Percentiles rank a stretch among this genome's conserved stretches.
phyloP scores from a whole-genome alignment of 2,113 vertebrate species.

The Notarius lentiginosus region DNA sequence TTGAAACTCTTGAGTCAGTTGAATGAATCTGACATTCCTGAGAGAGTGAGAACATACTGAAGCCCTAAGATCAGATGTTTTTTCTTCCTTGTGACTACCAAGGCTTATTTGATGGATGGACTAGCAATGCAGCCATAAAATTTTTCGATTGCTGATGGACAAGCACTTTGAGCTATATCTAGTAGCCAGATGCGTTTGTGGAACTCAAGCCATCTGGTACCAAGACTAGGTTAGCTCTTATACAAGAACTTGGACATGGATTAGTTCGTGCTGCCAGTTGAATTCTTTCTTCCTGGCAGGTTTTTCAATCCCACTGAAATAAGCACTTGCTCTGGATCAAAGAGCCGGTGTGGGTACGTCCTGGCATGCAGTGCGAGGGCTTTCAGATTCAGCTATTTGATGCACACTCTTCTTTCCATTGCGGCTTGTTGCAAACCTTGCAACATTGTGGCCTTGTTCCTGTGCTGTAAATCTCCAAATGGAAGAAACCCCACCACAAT shows the following conservation, averaged over 20 bases:
- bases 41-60: background rate
- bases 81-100: background rate
- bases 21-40: background rate
- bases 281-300: background rate
- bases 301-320: background rate
- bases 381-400: conserved; percentile 15
- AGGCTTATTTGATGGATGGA: background rate
- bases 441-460: background rate
- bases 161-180: background rate
- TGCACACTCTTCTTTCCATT: background rate
- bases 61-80: background rate
- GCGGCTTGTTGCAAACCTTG: background rate
- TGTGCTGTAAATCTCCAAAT: background rate
- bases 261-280: background rate
- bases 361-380: background rate
- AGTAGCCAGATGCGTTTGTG: background rate
- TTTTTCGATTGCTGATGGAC: background rate
- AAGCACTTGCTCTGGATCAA: background rate
- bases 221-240: background rate
- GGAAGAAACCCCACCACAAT: background rate
- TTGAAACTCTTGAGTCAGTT: background rate
- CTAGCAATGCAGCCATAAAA: background rate
- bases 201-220: background rate
- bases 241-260: conserved; percentile 7
- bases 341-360: background rate